Conservation (phyloP, 2,113 vertebrate genomes). For the Erythrolamprus reginae region DNA sequence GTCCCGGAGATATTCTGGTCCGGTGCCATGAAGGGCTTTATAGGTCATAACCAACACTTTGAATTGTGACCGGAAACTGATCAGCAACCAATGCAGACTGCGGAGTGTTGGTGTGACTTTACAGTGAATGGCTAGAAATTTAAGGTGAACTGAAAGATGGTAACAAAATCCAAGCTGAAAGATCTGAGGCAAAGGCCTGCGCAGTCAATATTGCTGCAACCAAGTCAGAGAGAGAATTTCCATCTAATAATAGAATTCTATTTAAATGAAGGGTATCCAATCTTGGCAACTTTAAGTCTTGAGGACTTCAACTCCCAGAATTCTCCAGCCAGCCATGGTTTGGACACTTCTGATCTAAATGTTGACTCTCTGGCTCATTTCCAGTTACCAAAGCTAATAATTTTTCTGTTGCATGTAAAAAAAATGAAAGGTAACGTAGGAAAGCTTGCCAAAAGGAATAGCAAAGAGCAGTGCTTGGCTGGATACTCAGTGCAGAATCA, state of each 20-base stretch:
- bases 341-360: background rate
- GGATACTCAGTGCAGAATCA: background rate
- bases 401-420: background rate
- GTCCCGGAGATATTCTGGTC: no score
- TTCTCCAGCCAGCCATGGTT: background rate
- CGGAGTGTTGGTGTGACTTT: no score
- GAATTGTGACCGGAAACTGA: no score
- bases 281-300: background rate
- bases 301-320: background rate
- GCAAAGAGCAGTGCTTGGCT: background rate
- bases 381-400: background rate
- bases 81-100: no score
- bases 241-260: background rate
- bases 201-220: background rate
- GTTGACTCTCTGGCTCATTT: background rate
- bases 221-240: background rate
- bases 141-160: background rate
- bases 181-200: background rate
- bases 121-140: background rate
- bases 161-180: background rate
- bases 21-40: no score
- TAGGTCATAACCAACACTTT: no score
- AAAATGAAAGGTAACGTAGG: background rate
- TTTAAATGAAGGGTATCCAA: background rate
- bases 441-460: background rate